A percentile compares a stretch with the other conserved stretches of the same genome.
These are phyloP conservation scores for Zosterops pallidus DNA, from an alignment of 2,113 vertebrate species.

Conservation along the genomic window DNA sequence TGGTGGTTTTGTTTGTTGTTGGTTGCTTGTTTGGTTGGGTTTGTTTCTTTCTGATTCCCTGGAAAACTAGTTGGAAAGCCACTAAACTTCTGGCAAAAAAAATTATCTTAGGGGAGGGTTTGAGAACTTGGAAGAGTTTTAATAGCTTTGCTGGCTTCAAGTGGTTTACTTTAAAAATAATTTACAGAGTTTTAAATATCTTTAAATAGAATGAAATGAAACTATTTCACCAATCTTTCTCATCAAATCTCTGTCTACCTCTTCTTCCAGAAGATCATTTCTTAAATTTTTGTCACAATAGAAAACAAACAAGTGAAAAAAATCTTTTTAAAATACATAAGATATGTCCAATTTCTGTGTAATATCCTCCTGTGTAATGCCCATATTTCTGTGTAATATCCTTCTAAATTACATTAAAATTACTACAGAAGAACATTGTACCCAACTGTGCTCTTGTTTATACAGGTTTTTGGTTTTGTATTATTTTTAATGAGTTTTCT, in stretches of 20 bases:
- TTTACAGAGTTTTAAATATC: neutral
- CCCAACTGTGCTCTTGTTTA: neutral
- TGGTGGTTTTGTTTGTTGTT: rapidly evolving
- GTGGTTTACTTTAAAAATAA: neutral
- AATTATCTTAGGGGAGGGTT: neutral
- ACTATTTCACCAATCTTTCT: neutral
- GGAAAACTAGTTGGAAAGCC: neutral
- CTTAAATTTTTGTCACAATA: neutral
- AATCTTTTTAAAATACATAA: neutral
- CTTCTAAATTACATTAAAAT: neutral
- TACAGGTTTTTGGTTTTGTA: neutral
- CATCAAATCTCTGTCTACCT: neutral
- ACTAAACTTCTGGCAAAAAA: neutral
- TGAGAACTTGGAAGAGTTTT: neutral
- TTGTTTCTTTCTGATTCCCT: neutral
- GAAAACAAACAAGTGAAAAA: neutral
- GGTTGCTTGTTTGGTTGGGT: neutral
- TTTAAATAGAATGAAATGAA: neutral
- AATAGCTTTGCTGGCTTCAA: neutral
- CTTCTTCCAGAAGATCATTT: neutral
- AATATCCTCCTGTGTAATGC: neutral
- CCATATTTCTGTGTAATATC: neutral
- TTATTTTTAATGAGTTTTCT: neutral
- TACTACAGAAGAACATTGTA: neutral
- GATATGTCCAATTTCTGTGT: neutral